These are phyloP conservation scores for Nothoprocta pentlandii DNA, from an alignment of 2,113 vertebrate genomes.

Conservation along the genomic window DNA sequence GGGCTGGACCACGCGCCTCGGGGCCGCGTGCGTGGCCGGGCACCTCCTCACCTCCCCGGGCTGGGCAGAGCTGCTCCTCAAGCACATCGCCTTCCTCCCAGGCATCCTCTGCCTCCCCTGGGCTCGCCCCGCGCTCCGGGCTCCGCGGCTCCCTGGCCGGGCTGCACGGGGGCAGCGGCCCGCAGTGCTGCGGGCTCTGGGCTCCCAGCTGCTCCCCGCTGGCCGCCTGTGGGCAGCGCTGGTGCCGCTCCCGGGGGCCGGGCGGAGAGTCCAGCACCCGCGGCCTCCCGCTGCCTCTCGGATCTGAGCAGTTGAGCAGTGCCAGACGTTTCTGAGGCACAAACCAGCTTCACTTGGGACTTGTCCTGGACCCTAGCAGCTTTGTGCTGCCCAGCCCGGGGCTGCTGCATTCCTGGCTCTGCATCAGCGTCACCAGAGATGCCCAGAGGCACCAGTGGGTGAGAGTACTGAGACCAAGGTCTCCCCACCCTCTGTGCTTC, in stretches of 20 bases:
- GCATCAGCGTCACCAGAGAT: accelerated
- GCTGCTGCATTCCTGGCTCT: not conserved
- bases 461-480: not conserved
- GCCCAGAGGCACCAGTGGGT: too few relatives aligned
- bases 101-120: slow-evolving; percentile 56
- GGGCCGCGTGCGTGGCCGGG: not conserved
- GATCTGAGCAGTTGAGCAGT: not conserved
- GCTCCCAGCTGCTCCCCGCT: not conserved
- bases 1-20: accelerated
- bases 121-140: not conserved
- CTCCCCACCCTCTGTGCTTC: too few relatives aligned
- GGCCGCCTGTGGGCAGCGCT: not conserved
- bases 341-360: not conserved
- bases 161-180: not conserved
- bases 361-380: not conserved
- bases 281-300: slow-evolving; percentile 20
- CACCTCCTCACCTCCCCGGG: slow-evolving; percentile 74
- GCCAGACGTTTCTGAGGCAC: slow-evolving; percentile 22
- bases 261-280: not conserved
- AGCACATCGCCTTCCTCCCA: slow-evolving; percentile 77
- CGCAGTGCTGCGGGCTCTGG: not conserved
- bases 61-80: slow-evolving; percentile 76
- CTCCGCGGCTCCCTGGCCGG: not conserved
- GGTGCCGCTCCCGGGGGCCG: not conserved
- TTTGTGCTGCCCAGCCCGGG: not conserved